Conservation (phyloP, 2,113 vertebrate species). For the Epinephelus lanceolatus region DNA sequence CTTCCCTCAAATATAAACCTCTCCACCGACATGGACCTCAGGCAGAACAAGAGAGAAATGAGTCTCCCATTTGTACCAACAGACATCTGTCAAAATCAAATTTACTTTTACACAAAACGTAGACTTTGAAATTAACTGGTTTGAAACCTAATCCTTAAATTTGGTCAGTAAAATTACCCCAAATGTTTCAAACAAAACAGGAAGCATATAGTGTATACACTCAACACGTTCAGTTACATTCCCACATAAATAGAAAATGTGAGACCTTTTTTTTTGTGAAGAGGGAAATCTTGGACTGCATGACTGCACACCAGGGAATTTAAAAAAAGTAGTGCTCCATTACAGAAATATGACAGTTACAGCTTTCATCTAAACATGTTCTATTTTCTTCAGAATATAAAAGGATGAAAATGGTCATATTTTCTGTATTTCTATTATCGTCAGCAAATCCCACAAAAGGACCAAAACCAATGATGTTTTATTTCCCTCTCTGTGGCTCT, state of each 20-base stretch:
- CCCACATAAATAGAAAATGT: neutral
- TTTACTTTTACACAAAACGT: neutral
- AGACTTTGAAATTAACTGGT: neutral
- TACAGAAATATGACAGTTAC: neutral
- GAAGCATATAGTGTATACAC: neutral
- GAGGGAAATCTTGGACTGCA: too few relatives aligned
- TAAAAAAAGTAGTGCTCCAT: neutral
- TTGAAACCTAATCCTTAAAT: conserved; percentile 26
- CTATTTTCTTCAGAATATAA: neutral
- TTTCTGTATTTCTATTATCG: neutral
- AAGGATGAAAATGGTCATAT: neutral
- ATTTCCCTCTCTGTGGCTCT: too few relatives aligned
- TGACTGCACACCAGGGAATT: neutral
- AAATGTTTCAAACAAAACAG: neutral
- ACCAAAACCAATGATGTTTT: neutral
- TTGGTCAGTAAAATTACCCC: conserved; percentile 28
- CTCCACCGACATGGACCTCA: neutral
- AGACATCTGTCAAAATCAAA: neutral
- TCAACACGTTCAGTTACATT: neutral
- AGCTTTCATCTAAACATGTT: neutral
- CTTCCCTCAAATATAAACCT: neutral
- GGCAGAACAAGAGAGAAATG: neutral
- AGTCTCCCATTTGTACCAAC: neutral
- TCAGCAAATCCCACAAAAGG: neutral
- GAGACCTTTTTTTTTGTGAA: too few relatives aligned